These are phyloP conservation scores for Misgurnus mizolepis DNA, from an alignment of 2,113 vertebrate genomes.

Conservation along the genomic window DNA sequence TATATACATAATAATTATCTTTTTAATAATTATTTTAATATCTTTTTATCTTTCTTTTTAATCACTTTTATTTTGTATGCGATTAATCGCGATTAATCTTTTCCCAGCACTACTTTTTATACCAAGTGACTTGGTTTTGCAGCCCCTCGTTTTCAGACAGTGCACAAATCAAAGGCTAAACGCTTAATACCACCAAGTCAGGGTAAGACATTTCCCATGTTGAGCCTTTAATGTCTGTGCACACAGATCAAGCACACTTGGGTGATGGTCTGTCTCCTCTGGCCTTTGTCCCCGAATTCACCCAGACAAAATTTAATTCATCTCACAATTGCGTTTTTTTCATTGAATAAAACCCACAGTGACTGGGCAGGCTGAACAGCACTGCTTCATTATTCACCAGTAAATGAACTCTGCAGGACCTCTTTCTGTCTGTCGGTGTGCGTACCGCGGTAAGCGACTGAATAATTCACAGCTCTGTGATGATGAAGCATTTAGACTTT, in stretches of 20 bases:
- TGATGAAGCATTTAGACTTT: conserved; percentile 79
- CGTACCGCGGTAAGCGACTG: conserved; percentile 68
- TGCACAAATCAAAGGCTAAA: neutral
- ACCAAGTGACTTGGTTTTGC: neutral
- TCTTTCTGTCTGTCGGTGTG: conserved; percentile 59
- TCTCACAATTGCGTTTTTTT: conserved; percentile 66
- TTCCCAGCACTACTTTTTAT: neutral
- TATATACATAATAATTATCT: too few relatives aligned
- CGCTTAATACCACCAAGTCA: conserved; percentile 35
- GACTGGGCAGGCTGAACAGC: conserved; percentile 59
- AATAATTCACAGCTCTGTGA: conserved; percentile 84
- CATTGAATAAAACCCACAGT: conserved; percentile 55
- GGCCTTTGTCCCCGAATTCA: conserved; percentile 69
- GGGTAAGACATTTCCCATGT: conserved; percentile 41
- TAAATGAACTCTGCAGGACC: conserved; percentile 70
- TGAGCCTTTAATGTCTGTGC: conserved; percentile 31
- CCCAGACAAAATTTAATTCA: conserved; percentile 68
- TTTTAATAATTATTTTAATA: too few relatives aligned
- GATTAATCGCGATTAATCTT: too few relatives aligned
- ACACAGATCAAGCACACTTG: conserved; percentile 43
- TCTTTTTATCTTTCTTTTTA: too few relatives aligned
- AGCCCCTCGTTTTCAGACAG: neutral
- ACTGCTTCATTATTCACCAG: conserved; percentile 70
- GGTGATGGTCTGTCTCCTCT: conserved; percentile 45
- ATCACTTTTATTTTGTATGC: too few relatives aligned